Percentiles rank a stretch among this genome's conserved stretches.
Conservation (phyloP, 2,888 invertebrate genomes). For the Trachelus tabidus region DNA sequence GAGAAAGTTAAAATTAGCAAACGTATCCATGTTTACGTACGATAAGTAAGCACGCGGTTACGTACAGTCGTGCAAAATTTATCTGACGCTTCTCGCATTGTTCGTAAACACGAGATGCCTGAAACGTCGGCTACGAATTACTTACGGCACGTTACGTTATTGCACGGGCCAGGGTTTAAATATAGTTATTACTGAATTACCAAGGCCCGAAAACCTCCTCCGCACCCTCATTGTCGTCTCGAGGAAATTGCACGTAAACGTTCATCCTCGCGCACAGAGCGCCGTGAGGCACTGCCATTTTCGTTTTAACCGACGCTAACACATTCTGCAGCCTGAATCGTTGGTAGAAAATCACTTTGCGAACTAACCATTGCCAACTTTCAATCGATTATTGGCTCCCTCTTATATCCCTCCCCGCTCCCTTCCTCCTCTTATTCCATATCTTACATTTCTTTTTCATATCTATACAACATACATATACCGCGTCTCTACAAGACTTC, state of each 20-base stretch:
- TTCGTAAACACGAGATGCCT: constrained; percentile 9
- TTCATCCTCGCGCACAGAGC: constrained; percentile 13
- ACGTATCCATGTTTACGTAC: not conserved
- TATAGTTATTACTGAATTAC: constrained; percentile 35
- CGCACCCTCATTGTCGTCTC: constrained; percentile 31
- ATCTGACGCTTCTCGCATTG: constrained; percentile 8
- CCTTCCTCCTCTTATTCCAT: not conserved
- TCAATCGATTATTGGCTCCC: not conserved
- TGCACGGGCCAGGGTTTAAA: constrained; percentile 18
- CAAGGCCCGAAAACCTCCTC: constrained; percentile 24
- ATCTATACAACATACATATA: not conserved
- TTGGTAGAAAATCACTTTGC: not conserved
- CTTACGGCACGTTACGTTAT: constrained; percentile 26
- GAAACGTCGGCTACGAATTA: constrained; percentile 21
- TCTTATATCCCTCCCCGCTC: not conserved
- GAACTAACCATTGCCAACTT: not conserved
- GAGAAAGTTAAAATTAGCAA: not conserved
- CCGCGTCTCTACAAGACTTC: not conserved
- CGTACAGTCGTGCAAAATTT: constrained; percentile 8
- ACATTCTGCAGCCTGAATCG: not conserved
- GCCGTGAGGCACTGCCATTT: not conserved
- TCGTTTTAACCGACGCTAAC: not conserved
- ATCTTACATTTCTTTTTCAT: not conserved
- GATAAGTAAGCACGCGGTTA: not conserved
- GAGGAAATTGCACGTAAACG: constrained; percentile 30